Evolutionary conservation across 2,113 vertebrate genomes (phyloP).

Genomic region (Patagioenas fasciata): DNA sequence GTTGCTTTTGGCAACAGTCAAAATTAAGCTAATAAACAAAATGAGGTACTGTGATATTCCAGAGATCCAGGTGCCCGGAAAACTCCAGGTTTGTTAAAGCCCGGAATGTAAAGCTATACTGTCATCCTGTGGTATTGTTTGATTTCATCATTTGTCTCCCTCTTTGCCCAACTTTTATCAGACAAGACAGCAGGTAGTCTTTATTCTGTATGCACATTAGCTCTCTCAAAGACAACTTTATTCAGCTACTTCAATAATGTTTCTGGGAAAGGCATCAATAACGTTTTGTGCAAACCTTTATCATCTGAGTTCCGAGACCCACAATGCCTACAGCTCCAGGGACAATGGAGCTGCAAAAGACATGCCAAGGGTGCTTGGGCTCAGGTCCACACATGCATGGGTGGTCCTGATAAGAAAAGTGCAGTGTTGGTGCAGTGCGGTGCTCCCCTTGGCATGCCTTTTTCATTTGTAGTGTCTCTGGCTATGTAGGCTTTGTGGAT

Average conservation of each 20-base stretch:
- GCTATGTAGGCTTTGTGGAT: no score
- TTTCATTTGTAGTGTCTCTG: no score
- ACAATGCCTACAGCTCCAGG: no score
- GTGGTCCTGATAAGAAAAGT: no score
- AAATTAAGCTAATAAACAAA: slow-evolving; percentile 31
- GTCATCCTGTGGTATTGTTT: slow-evolving; percentile 80
- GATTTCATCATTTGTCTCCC: slow-evolving; percentile 83
- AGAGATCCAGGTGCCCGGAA: slow-evolving; percentile 57
- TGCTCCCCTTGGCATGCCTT: no score
- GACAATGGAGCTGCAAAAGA: no score
- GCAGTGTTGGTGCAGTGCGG: no score
- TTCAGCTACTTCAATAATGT: slow-evolving; percentile 99
- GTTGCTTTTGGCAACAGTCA: slow-evolving; percentile 24
- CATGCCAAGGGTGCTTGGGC: no score
- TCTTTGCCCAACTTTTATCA: slow-evolving; percentile 90
- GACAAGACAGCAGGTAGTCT: slow-evolving; percentile 90
- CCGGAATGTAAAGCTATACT: slow-evolving; percentile 73
- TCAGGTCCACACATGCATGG: no score
- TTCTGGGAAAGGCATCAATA: slow-evolving; percentile 99
- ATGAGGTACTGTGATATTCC: slow-evolving; percentile 39
- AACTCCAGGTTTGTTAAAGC: slow-evolving; percentile 69
- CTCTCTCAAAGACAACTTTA: slow-evolving; percentile 99
- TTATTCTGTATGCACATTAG: slow-evolving; percentile 92
- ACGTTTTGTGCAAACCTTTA: slow-evolving; percentile 98
- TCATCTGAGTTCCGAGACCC: no score